A percentile compares a stretch with the other conserved stretches of the same genome.
Evolutionary conservation across 2,888 invertebrate species (phyloP).

Genomic region (Carpatolechia fugitivella): DNA sequence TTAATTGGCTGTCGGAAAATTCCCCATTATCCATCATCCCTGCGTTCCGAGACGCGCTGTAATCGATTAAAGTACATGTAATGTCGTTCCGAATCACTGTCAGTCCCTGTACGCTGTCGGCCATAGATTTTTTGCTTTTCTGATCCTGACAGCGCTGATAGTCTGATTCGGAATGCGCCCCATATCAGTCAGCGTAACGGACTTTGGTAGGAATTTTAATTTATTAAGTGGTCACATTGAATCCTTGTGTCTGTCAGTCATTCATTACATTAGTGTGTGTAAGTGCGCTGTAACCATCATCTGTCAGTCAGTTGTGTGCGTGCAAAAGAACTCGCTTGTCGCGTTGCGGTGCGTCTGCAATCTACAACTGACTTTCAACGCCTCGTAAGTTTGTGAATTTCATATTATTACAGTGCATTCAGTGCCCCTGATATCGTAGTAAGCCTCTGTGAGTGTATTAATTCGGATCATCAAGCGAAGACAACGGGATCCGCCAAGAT

Average conservation of each 20-base stretch:
- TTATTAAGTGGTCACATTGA: not conserved
- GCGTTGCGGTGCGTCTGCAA: constrained; percentile 68
- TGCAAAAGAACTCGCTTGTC: constrained; percentile 69
- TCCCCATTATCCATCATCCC: too few species aligned
- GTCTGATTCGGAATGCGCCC: not conserved
- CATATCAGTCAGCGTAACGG: too few species aligned
- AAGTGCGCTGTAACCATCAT: constrained; percentile 25
- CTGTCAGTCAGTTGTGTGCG: constrained; percentile 39
- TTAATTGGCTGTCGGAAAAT: too few species aligned
- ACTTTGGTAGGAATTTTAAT: not conserved
- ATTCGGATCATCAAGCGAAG: constrained; percentile 22
- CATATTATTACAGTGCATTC: constrained; percentile 53
- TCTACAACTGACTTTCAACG: constrained; percentile 76
- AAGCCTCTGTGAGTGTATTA: constrained; percentile 32
- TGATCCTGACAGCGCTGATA: too few species aligned
- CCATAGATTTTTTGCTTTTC: too few species aligned
- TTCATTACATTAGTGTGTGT: constrained; percentile 23
- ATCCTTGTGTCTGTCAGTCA: not conserved
- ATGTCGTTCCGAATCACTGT: too few species aligned
- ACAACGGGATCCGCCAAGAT: constrained; percentile 47
- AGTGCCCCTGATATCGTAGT: constrained; percentile 35
- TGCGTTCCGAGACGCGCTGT: too few species aligned
- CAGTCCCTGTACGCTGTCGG: too few species aligned
- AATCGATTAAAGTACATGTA: too few species aligned
- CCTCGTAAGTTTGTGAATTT: constrained; percentile 76